phyloP scores from a whole-genome alignment of 1,140 invertebrate species.

The Brachionus plicatilis region DNA sequence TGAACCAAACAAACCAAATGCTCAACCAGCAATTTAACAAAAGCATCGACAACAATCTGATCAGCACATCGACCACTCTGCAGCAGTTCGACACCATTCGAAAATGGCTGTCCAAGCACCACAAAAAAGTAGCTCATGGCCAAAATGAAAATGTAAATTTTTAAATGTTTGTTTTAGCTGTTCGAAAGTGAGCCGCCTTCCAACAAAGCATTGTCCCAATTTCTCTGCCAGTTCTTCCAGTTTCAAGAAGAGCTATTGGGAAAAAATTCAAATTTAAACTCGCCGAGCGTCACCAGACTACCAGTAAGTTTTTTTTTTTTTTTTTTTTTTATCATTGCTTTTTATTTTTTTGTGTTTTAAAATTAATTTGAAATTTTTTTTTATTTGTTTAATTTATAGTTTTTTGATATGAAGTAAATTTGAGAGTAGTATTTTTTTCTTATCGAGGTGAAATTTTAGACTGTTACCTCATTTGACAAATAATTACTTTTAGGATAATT shows the following conservation, averaged over 20 bases:
- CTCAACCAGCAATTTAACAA: background rate
- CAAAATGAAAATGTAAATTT: background rate
- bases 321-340: background rate
- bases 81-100: constrained; percentile 28
- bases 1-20: constrained; percentile 5
- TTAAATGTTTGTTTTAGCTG: background rate
- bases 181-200: constrained; percentile 32
- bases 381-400: too few relatives aligned
- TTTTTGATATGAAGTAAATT: too few relatives aligned
- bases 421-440: background rate
- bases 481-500: background rate
- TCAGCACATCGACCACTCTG: background rate
- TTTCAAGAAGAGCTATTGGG: constrained; percentile 29
- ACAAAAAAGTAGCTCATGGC: background rate
- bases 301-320: background rate
- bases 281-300: background rate
- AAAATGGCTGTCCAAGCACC: constrained; percentile 32
- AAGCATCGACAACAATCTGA: background rate
- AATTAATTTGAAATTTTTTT: too few relatives aligned
- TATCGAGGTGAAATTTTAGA: background rate
- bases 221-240: constrained; percentile 32
- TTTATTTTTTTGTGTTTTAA: background rate
- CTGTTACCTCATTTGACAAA: background rate
- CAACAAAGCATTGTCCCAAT: background rate
- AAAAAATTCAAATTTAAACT: background rate